A percentile compares a stretch with the other conserved stretches of the same genome.
phyloP scores from a whole-genome alignment of 2,797 vertebrate species.

The Pangasius macronema region DNA sequence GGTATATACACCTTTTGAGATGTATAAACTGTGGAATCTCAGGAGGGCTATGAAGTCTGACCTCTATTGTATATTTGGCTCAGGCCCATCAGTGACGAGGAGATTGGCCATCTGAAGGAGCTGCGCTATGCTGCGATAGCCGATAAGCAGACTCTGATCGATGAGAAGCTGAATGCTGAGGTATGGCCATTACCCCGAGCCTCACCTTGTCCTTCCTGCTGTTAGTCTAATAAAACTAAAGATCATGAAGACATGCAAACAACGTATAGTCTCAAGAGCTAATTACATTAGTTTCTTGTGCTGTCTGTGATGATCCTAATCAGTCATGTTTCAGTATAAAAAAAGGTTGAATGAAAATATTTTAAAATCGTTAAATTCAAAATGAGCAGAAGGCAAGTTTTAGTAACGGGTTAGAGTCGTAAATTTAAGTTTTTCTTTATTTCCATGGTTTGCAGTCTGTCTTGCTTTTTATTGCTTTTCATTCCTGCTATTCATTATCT shows the following conservation, averaged over 20 bases:
- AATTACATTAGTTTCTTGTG: background rate
- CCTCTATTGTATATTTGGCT: slow-evolving; percentile 36
- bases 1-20: background rate
- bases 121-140: slow-evolving; percentile 87
- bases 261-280: background rate
- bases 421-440: slow-evolving; percentile 70
- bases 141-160: slow-evolving; percentile 84
- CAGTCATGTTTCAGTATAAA: background rate
- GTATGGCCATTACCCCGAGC: slow-evolving; percentile 67
- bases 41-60: slow-evolving; percentile 12
- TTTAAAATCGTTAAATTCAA: background rate
- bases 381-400: background rate
- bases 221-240: background rate
- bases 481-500: slow-evolving; percentile 52
- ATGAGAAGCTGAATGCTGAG: slow-evolving; percentile 86
- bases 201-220: background rate
- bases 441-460: slow-evolving; percentile 63
- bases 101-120: slow-evolving; percentile 86
- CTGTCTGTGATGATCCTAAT: background rate
- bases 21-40: background rate
- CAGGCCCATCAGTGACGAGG: slow-evolving; percentile 93
- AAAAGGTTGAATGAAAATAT: background rate
- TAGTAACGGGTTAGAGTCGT: too few species aligned
- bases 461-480: slow-evolving; percentile 47
- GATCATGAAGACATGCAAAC: background rate